Conservation (phyloP, 1,140 invertebrate species). For the Trigoniulus corallinus region DNA sequence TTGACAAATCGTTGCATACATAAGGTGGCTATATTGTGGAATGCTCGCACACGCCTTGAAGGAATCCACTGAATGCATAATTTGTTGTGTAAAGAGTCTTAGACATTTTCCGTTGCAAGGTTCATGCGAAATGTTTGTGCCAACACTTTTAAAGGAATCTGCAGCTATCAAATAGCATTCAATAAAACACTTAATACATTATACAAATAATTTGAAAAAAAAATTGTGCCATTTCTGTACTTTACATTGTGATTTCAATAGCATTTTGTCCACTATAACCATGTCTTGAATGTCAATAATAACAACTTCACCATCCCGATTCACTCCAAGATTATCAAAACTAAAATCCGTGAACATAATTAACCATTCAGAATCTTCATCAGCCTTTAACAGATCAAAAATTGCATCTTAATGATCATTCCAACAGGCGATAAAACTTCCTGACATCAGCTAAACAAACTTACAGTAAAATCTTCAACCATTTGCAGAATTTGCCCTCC, state of each 20-base stretch:
- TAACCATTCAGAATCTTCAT: conserved; percentile 14
- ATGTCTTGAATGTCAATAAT: conserved; percentile 10
- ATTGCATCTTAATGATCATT: background rate
- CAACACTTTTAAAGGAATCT: too few relatives aligned
- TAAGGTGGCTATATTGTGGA: conserved; percentile 10
- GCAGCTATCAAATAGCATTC: too few relatives aligned
- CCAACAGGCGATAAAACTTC: background rate
- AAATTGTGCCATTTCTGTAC: too few relatives aligned
- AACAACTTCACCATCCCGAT: conserved; percentile 11
- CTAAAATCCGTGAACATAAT: conserved; percentile 12
- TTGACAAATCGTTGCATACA: conserved; percentile 13
- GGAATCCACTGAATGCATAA: background rate
- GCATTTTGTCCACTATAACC: conserved; percentile 10
- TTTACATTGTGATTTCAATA: too few relatives aligned
- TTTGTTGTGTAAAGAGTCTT: background rate
- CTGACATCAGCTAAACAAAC: background rate
- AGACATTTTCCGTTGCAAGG: background rate
- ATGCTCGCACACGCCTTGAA: conserved; percentile 1
- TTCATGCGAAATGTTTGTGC: background rate
- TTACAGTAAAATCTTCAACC: conserved; percentile 13
- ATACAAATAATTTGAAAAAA: too few relatives aligned
- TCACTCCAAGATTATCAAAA: conserved; percentile 11
- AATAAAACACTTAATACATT: too few relatives aligned
- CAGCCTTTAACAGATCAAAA: conserved; percentile 4
- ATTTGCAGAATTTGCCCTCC: conserved; percentile 12